Evolutionary conservation across 2,113 vertebrate genomes (phyloP).

Genomic region (Corythornis vintsioides): DNA sequence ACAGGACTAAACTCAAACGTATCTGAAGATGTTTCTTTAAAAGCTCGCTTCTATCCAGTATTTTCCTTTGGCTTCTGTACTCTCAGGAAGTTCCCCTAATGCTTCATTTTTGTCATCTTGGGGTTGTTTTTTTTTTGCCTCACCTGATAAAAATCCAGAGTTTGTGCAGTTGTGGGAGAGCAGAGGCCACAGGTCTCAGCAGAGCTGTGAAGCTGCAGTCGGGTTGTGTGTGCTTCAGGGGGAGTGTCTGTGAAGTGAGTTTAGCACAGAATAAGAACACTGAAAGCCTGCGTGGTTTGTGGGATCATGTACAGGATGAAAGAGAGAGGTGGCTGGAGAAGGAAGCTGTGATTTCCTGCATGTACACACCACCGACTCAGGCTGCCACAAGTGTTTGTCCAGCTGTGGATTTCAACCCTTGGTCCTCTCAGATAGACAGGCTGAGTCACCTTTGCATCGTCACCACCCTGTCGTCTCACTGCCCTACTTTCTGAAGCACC

Average conservation of each 20-base stretch:
- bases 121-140: not conserved
- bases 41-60: not conserved
- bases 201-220: not conserved
- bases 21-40: not conserved
- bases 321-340: not conserved
- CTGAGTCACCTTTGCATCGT: too few relatives aligned
- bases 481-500: not conserved
- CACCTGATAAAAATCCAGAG: fast-evolving
- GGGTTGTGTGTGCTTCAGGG: not conserved
- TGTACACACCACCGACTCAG: not conserved
- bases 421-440: not conserved
- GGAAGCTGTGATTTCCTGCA: not conserved
- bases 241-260: not conserved
- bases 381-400: not conserved
- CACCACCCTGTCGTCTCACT: not conserved
- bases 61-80: not conserved
- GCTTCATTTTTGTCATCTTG: not conserved
- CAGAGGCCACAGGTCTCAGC: not conserved
- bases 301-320: not conserved
- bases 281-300: not conserved
- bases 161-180: fast-evolving
- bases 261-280: not conserved
- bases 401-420: not conserved
- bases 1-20: not conserved
- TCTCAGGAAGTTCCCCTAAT: not conserved